Evolutionary conservation across 2,888 invertebrate species (phyloP).

Genomic region (Odontomyia ornata): DNA sequence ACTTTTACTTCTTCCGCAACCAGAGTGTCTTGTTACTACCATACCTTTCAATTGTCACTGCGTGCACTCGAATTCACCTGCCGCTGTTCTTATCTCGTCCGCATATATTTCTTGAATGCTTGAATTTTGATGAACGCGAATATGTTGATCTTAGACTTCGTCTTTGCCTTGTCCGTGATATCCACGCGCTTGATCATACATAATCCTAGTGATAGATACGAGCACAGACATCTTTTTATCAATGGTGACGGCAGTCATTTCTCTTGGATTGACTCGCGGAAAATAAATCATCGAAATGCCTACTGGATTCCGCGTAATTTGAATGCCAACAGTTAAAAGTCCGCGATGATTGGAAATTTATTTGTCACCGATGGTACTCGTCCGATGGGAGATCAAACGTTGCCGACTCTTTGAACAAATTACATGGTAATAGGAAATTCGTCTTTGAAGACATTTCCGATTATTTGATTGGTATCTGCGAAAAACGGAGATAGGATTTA

Average conservation of each 20-base stretch:
- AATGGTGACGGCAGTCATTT: background rate
- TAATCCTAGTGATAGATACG: too few relatives aligned
- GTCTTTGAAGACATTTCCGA: slow-evolving; percentile 32
- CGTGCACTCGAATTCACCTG: background rate
- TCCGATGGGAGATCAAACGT: slow-evolving; percentile 1
- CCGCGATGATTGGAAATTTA: slow-evolving; percentile 42
- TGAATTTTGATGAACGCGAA: slow-evolving; percentile 16
- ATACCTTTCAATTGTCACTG: background rate
- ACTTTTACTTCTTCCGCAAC: slow-evolving; percentile 37
- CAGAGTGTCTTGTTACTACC: slow-evolving; percentile 12
- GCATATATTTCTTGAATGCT: slow-evolving; percentile 24
- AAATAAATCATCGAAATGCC: slow-evolving; percentile 48
- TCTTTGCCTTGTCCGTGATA: too few relatives aligned
- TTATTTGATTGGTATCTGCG: slow-evolving; percentile 12
- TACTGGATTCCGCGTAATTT: slow-evolving; percentile 48
- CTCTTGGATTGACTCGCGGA: slow-evolving; percentile 26
- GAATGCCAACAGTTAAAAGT: slow-evolving; percentile 46
- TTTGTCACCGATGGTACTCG: slow-evolving; percentile 25
- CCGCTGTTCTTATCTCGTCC: slow-evolving; percentile 28
- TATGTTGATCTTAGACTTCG: background rate
- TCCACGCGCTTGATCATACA: too few relatives aligned
- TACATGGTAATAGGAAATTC: slow-evolving; percentile 26
- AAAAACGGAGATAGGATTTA: background rate
- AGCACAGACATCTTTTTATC: too few relatives aligned
- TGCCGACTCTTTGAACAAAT: slow-evolving; percentile 34